phyloP scores from a whole-genome alignment of 2,888 invertebrate species.

The Endotricha flammealis region DNA sequence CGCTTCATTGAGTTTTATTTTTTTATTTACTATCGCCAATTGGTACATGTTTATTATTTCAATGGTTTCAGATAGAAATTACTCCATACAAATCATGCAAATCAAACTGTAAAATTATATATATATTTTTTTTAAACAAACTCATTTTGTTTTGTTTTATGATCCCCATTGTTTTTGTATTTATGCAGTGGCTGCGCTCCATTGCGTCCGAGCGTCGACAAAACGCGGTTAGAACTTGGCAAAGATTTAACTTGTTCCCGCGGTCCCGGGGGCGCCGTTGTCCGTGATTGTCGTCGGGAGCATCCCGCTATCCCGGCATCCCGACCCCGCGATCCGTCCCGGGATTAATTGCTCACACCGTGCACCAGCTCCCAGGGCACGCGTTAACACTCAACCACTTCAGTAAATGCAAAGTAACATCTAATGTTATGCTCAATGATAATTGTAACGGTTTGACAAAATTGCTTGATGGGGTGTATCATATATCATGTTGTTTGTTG shows the following conservation, averaged over 20 bases:
- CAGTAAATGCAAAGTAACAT: conserved; percentile 66
- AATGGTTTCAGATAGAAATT: no score
- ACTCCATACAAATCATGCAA: no score
- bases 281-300: conserved; percentile 69
- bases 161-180: no score
- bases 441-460: conserved; percentile 38
- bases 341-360: conserved; percentile 67
- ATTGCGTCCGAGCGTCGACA: conserved; percentile 4
- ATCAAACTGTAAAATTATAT: no score
- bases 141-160: no score
- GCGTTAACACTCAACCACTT: conserved; percentile 58
- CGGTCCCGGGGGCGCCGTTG: conserved; percentile 66
- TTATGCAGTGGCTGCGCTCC: no score
- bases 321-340: conserved; percentile 27
- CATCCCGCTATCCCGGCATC: conserved; percentile 25
- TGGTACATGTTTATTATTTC: no score
- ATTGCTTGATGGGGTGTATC: conserved; percentile 21
- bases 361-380: conserved; percentile 63
- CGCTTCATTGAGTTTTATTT: no score
- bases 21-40: no score
- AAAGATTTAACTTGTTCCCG: conserved; percentile 69
- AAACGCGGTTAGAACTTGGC: conserved; percentile 43
- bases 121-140: no score
- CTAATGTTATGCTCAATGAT: conserved; percentile 61
- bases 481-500: conserved; percentile 9